Evolutionary conservation across 1,140 invertebrate genomes (phyloP).

Genomic region (Polypedilum vanderplanki): DNA sequence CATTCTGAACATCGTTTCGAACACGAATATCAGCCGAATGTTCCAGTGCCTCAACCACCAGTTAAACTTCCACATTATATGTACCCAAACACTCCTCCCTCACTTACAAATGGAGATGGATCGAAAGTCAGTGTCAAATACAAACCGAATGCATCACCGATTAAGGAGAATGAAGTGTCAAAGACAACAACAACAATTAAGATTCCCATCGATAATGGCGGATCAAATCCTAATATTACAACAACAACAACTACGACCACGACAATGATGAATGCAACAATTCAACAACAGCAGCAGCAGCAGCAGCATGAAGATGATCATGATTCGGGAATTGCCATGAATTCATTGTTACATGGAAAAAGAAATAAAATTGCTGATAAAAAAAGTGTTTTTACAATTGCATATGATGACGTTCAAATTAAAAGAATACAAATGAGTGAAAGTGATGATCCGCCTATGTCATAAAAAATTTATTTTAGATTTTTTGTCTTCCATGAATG

Average conservation of each 20-base stretch:
- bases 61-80: slow-evolving; percentile 58
- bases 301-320: slow-evolving; percentile 55
- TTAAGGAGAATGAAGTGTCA: slow-evolving; percentile 40
- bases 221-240: slow-evolving; percentile 16
- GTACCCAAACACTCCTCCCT: slow-evolving; percentile 47
- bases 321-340: slow-evolving; percentile 67
- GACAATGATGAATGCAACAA: background rate
- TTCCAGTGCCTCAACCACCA: slow-evolving; percentile 57
- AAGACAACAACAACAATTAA: slow-evolving; percentile 26
- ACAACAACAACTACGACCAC: slow-evolving; percentile 32
- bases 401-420: slow-evolving; percentile 70
- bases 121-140: slow-evolving; percentile 32
- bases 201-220: background rate
- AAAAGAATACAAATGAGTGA: slow-evolving; percentile 41
- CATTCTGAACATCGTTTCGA: slow-evolving; percentile 71
- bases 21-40: slow-evolving; percentile 51
- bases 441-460: slow-evolving; percentile 34
- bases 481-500: slow-evolving; percentile 20
- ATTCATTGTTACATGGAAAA: slow-evolving; percentile 49
- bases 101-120: slow-evolving; percentile 33
- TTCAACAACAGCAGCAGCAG: slow-evolving; percentile 35
- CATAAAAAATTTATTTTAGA: background rate
- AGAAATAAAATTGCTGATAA: slow-evolving; percentile 74
- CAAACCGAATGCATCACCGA: slow-evolving; percentile 34
- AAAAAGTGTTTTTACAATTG: slow-evolving; percentile 89